Percentiles rank a stretch among this genome's conserved stretches.
These are phyloP conservation scores for silkworm (Bombyx mori) DNA, from an alignment of 1,140 invertebrate genomes.

Conservation along the genomic window DNA sequence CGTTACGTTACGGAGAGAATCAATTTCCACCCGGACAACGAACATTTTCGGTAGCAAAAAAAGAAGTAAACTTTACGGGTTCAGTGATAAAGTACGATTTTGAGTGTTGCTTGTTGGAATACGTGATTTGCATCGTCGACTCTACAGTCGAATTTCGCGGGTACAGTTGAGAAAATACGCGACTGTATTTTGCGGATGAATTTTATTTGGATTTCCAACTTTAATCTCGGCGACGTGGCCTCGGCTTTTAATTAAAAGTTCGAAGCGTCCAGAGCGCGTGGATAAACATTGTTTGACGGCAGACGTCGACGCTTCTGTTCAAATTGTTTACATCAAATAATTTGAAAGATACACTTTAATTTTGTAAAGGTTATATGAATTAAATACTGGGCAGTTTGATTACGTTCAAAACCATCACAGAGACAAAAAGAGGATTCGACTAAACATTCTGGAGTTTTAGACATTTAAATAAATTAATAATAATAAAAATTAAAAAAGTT, in stretches of 20 bases:
- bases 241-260: constrained; percentile 47
- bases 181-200: constrained; percentile 13
- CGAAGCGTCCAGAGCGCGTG: constrained; percentile 4
- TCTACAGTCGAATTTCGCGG: constrained; percentile 35
- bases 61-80: constrained; percentile 25
- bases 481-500: no score
- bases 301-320: background rate
- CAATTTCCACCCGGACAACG: constrained; percentile 48
- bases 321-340: background rate
- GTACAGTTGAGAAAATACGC: background rate
- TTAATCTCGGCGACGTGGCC: constrained; percentile 24
- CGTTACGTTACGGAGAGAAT: constrained; percentile 48
- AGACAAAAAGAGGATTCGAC: no score
- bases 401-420: background rate
- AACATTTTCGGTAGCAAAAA: constrained; percentile 11
- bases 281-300: background rate
- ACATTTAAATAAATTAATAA: no score
- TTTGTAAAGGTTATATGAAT: no score
- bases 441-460: no score
- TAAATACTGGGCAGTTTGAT: background rate
- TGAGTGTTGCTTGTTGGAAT: constrained; percentile 46
- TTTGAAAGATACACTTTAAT: no score
- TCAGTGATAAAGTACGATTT: constrained; percentile 30
- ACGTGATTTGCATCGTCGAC: constrained; percentile 50
- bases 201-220: constrained; percentile 19